Percentiles rank a stretch among this genome's conserved stretches.
phyloP scores from a whole-genome alignment of 1,140 invertebrate species.

The Bacillus rossius region DNA sequence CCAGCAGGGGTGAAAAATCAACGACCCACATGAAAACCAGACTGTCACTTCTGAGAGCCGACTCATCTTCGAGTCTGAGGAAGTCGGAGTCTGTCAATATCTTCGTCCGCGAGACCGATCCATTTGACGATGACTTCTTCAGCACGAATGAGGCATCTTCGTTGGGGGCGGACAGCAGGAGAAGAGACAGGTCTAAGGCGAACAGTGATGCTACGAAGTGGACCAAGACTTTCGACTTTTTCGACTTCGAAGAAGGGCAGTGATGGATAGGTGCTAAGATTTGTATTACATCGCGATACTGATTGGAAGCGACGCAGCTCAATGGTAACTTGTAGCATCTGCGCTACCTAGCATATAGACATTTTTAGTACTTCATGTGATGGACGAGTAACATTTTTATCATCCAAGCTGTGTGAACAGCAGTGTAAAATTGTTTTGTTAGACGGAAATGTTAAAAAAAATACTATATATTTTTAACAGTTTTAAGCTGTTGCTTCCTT shows the following conservation, averaged over 20 bases:
- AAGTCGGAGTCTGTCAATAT: slow-evolving; percentile 87
- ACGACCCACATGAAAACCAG: neutral
- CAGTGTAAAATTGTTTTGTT: no score
- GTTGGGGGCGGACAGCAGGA: slow-evolving; percentile 20
- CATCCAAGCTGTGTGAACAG: no score
- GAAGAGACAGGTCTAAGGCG: slow-evolving; percentile 11
- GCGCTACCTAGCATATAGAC: slow-evolving; percentile 41
- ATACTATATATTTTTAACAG: no score
- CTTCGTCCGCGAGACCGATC: slow-evolving; percentile 71
- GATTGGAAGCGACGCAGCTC: no score
- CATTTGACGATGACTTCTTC: slow-evolving; percentile 83
- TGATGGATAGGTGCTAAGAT: neutral
- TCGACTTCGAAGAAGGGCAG: slow-evolving; percentile 40
- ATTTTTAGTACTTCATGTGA: slow-evolving; percentile 27
- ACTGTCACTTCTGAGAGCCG: slow-evolving; percentile 39
- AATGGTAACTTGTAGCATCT: slow-evolving; percentile 40
- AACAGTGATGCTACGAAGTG: slow-evolving; percentile 26
- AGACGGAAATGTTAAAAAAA: no score
- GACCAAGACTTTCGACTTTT: slow-evolving; percentile 33
- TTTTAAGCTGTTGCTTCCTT: no score
- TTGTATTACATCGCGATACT: no score
- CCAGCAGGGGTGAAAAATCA: slow-evolving; percentile 5
- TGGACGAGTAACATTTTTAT: no score
- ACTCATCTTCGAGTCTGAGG: slow-evolving; percentile 44
- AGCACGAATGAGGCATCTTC: slow-evolving; percentile 43